These are phyloP conservation scores for Taphrorychus bicolor DNA, from an alignment of 2,888 invertebrate species.

Conservation along the genomic window DNA sequence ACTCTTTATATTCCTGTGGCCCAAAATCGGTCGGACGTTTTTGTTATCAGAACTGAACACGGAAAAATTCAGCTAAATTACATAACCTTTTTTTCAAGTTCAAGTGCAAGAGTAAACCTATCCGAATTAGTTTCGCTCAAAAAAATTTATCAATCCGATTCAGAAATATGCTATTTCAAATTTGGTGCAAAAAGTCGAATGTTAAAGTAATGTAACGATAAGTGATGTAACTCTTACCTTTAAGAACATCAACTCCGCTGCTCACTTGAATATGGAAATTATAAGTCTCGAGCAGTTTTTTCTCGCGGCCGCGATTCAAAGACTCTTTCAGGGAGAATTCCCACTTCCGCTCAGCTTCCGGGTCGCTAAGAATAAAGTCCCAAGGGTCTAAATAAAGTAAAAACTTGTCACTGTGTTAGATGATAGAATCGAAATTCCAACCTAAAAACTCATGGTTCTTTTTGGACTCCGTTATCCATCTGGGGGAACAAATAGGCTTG, in stretches of 20 bases:
- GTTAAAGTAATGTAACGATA: no score
- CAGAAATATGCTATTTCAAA: no score
- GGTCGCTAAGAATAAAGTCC: constrained; percentile 63
- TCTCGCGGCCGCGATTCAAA: constrained; percentile 47
- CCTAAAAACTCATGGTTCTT: constrained; percentile 54
- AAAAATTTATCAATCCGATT: no score
- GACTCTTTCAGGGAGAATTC: constrained; percentile 59
- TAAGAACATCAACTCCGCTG: constrained; percentile 53
- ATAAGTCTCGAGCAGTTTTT: constrained; percentile 51
- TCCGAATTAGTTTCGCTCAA: no score
- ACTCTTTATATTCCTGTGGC: no score
- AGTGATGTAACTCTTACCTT: no score
- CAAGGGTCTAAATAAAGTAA: constrained; percentile 68
- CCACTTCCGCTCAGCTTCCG: constrained; percentile 63
- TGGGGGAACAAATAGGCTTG: constrained; percentile 64
- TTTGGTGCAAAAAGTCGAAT: no score
- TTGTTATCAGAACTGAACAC: no score
- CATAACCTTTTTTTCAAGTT: no score
- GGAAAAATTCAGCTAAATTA: no score
- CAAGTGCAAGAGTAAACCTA: no score
- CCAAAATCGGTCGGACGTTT: no score
- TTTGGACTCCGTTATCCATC: constrained; percentile 54
- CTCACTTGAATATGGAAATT: constrained; percentile 50
- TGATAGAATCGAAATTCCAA: constrained; percentile 36
- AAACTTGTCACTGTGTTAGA: not conserved